Percentiles rank a stretch among this genome's conserved stretches.
These are phyloP conservation scores for Leuciscus waleckii DNA, from an alignment of 2,797 vertebrate species.

Conservation along the genomic window DNA sequence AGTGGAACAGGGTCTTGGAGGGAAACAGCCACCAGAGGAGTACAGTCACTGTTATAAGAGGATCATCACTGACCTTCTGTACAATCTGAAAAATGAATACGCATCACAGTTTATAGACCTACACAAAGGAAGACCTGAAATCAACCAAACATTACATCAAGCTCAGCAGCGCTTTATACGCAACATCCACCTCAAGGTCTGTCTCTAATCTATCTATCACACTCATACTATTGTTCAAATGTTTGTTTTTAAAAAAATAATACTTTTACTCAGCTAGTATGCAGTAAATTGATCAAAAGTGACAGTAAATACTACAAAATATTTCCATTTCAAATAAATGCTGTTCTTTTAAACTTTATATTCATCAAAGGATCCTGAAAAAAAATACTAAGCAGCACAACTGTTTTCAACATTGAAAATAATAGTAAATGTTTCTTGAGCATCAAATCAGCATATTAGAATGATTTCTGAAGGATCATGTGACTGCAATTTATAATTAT, in stretches of 20 bases:
- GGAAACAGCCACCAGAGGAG: slow-evolving; percentile 65
- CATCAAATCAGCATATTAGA: too few relatives aligned
- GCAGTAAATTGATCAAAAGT: not conserved
- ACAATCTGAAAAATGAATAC: slow-evolving; percentile 69
- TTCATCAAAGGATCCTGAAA: too few relatives aligned
- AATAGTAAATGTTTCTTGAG: too few relatives aligned
- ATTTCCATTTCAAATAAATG: not conserved
- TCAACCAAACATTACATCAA: slow-evolving; percentile 66
- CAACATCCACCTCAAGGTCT: slow-evolving; percentile 70
- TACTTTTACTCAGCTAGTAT: not conserved
- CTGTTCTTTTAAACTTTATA: too few relatives aligned
- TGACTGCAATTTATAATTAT: too few relatives aligned
- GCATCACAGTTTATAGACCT: slow-evolving; percentile 69
- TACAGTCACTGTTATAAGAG: slow-evolving; percentile 77
- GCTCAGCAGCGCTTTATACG: slow-evolving; percentile 68
- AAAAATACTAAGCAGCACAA: too few relatives aligned
- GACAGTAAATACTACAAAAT: not conserved
- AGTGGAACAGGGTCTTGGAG: slow-evolving; percentile 70
- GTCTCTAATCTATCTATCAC: not conserved
- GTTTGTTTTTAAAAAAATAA: not conserved
- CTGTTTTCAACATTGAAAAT: too few relatives aligned
- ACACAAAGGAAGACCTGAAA: slow-evolving; percentile 63
- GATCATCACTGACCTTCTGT: slow-evolving; percentile 72
- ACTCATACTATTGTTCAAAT: not conserved
- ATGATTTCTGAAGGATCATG: too few relatives aligned